phyloP scores from a whole-genome alignment of 2,113 vertebrate species.

The Pelodiscus sinensis region DNA sequence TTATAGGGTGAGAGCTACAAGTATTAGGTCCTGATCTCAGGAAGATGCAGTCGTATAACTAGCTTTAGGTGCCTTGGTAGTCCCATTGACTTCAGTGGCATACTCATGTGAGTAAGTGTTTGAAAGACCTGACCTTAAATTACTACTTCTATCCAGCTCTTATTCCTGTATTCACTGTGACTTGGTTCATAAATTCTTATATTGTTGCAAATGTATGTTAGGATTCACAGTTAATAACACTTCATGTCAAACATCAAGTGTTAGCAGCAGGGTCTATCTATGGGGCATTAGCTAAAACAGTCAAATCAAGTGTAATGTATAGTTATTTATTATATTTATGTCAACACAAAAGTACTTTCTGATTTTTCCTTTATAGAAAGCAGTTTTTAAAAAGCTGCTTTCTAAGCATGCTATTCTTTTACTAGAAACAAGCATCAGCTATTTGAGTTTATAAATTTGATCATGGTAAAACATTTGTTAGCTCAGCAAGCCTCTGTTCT shows the following conservation, averaged over 20 bases:
- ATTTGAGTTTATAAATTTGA: background rate
- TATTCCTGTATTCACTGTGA: background rate
- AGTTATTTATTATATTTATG: background rate
- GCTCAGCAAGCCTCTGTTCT: too few species aligned
- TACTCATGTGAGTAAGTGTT: accelerated
- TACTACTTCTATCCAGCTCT: background rate
- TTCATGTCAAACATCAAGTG: too few species aligned
- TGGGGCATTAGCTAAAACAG: background rate
- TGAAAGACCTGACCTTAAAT: accelerated
- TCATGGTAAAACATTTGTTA: background rate
- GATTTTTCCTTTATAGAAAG: background rate
- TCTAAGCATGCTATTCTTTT: background rate
- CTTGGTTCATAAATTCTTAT: background rate
- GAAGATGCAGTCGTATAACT: accelerated
- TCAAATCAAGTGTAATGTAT: too few species aligned
- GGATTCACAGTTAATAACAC: background rate
- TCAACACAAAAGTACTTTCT: background rate
- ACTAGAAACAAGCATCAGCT: background rate
- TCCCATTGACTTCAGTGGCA: accelerated
- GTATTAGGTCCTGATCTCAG: accelerated
- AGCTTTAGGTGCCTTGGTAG: accelerated
- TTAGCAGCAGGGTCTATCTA: background rate
- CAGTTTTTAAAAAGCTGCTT: background rate
- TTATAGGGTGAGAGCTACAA: accelerated
- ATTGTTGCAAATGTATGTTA: background rate